A percentile compares a stretch with the other conserved stretches of the same genome.
Conservation (phyloP, 2,888 invertebrate genomes). For the Formica aserva region DNA sequence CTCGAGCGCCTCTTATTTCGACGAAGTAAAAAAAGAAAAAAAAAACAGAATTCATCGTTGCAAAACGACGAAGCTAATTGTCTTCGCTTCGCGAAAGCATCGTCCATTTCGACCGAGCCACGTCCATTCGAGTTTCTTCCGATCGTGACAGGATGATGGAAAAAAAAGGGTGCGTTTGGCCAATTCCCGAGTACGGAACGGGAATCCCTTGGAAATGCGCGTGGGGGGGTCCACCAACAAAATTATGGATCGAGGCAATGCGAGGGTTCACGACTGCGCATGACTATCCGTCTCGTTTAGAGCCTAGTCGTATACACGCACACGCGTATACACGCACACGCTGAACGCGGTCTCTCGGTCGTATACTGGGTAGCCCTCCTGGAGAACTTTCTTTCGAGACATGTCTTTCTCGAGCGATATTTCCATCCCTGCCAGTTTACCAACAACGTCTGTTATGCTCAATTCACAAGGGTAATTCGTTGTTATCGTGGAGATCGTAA, state of each 20-base stretch:
- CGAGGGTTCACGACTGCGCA: conserved; percentile 80
- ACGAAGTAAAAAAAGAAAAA: not conserved
- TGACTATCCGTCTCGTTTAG: conserved; percentile 55
- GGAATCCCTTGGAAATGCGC: conserved; percentile 75
- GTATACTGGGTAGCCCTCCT: not conserved
- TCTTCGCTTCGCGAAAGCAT: not conserved
- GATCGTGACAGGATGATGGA: conserved; percentile 14
- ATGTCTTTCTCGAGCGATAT: not conserved
- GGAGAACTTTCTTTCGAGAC: not conserved
- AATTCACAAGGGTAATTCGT: not conserved
- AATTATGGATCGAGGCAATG: conserved; percentile 83
- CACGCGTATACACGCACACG: conserved; percentile 1
- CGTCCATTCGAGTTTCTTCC: not conserved
- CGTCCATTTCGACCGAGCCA: conserved; percentile 5
- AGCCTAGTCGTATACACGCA: not conserved
- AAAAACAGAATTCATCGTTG: too few relatives aligned
- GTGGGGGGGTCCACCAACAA: conserved; percentile 80
- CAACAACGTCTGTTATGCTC: not conserved
- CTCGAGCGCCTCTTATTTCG: not conserved
- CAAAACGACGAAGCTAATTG: not conserved
- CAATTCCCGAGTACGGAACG: conserved; percentile 58
- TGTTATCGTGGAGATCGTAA: too few relatives aligned
- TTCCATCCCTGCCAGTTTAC: not conserved
- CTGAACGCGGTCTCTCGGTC: not conserved
- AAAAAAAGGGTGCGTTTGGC: conserved; percentile 70